phyloP scores from a whole-genome alignment of 2,888 invertebrate species.

The Tachina grossa region DNA sequence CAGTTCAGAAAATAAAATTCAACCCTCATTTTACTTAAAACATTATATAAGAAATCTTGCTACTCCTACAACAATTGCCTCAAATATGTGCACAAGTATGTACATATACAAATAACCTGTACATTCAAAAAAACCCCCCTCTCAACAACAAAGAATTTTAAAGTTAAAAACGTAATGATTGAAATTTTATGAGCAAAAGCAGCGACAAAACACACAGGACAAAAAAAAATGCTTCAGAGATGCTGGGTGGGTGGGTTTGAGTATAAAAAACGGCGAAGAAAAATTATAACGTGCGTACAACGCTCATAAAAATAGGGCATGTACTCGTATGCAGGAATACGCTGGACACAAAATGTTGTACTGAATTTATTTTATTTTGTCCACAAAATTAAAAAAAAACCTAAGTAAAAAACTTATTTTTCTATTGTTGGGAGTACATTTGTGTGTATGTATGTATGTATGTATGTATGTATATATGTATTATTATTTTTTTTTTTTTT shows the following conservation, averaged over 20 bases:
- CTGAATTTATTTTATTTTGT: conserved; percentile 34
- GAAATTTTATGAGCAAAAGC: conserved; percentile 56
- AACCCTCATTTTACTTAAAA: conserved; percentile 57
- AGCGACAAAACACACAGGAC: conserved; percentile 30
- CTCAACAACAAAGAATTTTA: conserved; percentile 60
- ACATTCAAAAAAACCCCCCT: conserved; percentile 38
- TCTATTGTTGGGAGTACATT: conserved; percentile 52
- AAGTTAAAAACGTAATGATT: conserved; percentile 64
- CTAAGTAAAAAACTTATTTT: conserved; percentile 58
- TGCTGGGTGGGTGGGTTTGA: conserved; percentile 40
- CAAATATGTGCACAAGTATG: conserved; percentile 38
- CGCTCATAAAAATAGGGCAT: conserved; percentile 38
- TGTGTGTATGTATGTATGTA: background rate
- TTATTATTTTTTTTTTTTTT: conserved; percentile 48
- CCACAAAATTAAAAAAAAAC: conserved; percentile 25
- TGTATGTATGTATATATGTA: too few relatives aligned
- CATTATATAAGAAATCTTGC: conserved; percentile 22
- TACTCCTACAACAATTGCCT: conserved; percentile 47
- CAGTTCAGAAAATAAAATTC: conserved; percentile 69
- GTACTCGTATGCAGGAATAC: conserved; percentile 1
- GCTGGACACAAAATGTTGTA: conserved; percentile 5
- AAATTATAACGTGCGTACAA: conserved; percentile 67
- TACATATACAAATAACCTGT: background rate
- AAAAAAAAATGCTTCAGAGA: conserved; percentile 41
- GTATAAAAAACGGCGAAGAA: conserved; percentile 24